Base-by-base conservation (phyloP, 2,797 vertebrate species). In the Adelosebastes latens region DNA sequence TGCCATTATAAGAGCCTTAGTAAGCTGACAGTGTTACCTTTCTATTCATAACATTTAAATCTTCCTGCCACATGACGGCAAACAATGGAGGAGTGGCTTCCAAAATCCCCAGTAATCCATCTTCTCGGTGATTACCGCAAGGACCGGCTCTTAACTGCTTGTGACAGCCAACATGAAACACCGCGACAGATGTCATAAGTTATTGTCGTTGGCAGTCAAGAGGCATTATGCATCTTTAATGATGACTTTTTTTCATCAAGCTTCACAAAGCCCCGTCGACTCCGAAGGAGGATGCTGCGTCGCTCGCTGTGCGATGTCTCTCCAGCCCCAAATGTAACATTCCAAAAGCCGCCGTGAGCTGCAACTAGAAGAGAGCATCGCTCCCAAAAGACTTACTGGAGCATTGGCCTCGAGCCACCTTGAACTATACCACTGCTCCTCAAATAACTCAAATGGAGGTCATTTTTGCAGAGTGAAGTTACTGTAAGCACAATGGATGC, bases 171-270 rank as follows among this genome's bases (percentile, higher is more conserved):
- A 93, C 90, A 90, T 87, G 87, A 92, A 88, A 83, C 72, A 74
- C 77, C 56, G 80, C 90, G 89, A 93, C 93, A 93, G 90, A 94
- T 93, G 93, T 93, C 91, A 89, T 87, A 86, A 94, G 90, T 87
- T 93, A 94, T 93, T 90, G 90, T 85, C 61, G 65, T 85, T 76
- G 91, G 87, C 88, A 87, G 90, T 88, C 85, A 72, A 84, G 89
- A 93, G 82, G 85, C 79, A 89, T 91, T 89, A 92, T 95, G 83
- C 90, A 94, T 92, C 90, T 94, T 95, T 94, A 92, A 95, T 93
- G 88, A 92, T 72, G 81, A 92, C 88, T 92, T 94, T 53, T 52
- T 53, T 53, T 89, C 84, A 83, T 93, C 88, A 86, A 85, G 84
- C 85, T 84, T 91, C 86, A 85, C 82, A 87, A 84, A 87, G 81